These are phyloP conservation scores for Fissipunctia ypsillon DNA, from an alignment of 2,888 invertebrate species.

Conservation along the genomic window DNA sequence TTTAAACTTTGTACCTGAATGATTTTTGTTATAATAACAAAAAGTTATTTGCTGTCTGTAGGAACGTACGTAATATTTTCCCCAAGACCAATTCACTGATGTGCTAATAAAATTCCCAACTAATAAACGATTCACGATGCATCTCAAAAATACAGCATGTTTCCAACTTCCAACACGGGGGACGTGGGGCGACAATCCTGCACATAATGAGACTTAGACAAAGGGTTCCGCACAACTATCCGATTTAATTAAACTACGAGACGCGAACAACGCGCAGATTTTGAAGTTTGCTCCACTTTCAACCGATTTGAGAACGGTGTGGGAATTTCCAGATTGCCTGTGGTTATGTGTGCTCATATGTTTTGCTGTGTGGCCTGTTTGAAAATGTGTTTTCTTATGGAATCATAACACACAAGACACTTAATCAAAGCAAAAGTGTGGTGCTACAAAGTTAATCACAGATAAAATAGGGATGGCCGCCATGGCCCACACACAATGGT, in stretches of 20 bases:
- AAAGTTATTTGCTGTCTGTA: neutral
- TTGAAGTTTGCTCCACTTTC: conserved; percentile 68
- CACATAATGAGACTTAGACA: conserved; percentile 70
- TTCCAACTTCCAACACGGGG: conserved; percentile 29
- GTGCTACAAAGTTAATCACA: neutral
- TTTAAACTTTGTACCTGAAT: neutral
- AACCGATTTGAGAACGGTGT: conserved; percentile 24
- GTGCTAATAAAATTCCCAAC: neutral
- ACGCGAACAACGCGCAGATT: conserved; percentile 70
- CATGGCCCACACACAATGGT: too few species aligned
- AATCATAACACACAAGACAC: neutral
- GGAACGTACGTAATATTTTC: neutral
- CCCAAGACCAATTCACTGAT: too few species aligned
- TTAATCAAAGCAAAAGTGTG: neutral
- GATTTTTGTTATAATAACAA: neutral
- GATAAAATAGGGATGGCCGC: too few species aligned
- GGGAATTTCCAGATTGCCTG: conserved; percentile 18
- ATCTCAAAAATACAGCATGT: conserved; percentile 42
- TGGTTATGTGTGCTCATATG: neutral
- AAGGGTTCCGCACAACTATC: conserved; percentile 75
- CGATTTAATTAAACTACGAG: conserved; percentile 78
- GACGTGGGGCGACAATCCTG: conserved; percentile 60
- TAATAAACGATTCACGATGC: conserved; percentile 27
- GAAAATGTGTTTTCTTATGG: neutral
- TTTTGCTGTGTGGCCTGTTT: neutral